Conservation (phyloP, 2,888 invertebrate species). For the Polymixis lichenea region DNA sequence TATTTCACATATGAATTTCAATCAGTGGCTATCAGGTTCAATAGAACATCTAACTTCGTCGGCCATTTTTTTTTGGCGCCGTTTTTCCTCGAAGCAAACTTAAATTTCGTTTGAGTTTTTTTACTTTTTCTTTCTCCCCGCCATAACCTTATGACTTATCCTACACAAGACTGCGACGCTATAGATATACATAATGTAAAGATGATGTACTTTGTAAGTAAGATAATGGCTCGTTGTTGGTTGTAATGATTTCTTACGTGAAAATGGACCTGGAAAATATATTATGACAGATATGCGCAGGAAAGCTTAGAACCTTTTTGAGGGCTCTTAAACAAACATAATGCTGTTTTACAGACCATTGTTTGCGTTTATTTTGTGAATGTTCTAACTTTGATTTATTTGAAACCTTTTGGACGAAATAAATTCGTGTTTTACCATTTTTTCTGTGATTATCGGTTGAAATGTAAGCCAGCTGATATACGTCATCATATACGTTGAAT, state of each 20-base stretch:
- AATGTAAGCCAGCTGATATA: not conserved
- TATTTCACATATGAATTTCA: not conserved
- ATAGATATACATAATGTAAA: slow-evolving; percentile 63
- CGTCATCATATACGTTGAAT: too few relatives aligned
- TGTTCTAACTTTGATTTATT: slow-evolving; percentile 48
- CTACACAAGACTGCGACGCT: slow-evolving; percentile 23
- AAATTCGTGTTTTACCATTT: not conserved
- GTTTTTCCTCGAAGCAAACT: not conserved
- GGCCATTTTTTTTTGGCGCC: not conserved
- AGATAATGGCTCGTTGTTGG: slow-evolving; percentile 73
- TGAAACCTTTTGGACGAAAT: not conserved
- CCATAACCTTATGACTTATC: slow-evolving; percentile 22
- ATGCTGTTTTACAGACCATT: slow-evolving; percentile 32
- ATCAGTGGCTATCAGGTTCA: not conserved
- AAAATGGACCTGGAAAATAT: slow-evolving; percentile 69
- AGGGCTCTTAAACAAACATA: slow-evolving; percentile 48
- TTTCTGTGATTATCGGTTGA: not conserved
- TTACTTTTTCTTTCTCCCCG: not conserved
- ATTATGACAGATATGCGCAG: slow-evolving; percentile 57
- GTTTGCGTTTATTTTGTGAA: slow-evolving; percentile 38
- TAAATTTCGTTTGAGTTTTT: not conserved
- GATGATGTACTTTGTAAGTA: slow-evolving; percentile 71
- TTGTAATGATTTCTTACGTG: slow-evolving; percentile 77
- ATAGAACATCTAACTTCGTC: not conserved
- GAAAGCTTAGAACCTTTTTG: slow-evolving; percentile 48